A percentile compares a stretch with the other conserved stretches of the same genome.
phyloP scores from a whole-genome alignment of 1,140 invertebrate genomes.

The Matsumurasca onukii region DNA sequence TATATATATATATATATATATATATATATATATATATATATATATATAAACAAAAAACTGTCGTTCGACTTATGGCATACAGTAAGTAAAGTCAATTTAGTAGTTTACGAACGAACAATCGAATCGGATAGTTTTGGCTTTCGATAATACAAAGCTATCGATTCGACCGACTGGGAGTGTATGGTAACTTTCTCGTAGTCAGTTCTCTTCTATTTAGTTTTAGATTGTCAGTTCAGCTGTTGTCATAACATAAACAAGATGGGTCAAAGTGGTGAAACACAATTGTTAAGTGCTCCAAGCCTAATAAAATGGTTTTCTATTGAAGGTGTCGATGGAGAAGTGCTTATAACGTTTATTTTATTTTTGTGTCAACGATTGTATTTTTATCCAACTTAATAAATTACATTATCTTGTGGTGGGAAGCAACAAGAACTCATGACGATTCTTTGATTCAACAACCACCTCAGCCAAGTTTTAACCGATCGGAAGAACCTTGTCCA shows the following conservation, averaged over 20 bases:
- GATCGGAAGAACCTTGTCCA: slow-evolving; percentile 17
- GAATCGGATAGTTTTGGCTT: no score
- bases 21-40: slow-evolving; percentile 2
- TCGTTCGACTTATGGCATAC: neutral
- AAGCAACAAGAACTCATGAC: neutral
- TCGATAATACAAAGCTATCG: no score
- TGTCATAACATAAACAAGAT: no score
- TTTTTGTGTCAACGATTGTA: neutral
- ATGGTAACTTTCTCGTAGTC: no score
- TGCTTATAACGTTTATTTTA: neutral
- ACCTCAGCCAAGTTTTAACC: slow-evolving; percentile 14
- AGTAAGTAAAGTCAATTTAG: no score
- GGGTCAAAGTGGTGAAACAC: neutral
- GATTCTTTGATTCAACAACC: neutral
- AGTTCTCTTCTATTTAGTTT: no score
- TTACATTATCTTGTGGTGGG: neutral
- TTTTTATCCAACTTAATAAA: neutral
- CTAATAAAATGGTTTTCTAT: slow-evolving; percentile 22
- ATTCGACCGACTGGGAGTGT: no score
- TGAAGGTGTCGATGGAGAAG: slow-evolving; percentile 21
- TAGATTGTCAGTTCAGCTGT: no score
- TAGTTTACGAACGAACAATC: no score
- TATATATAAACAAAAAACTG: neutral
- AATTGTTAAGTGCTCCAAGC: neutral
- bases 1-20: slow-evolving; percentile 2